A percentile compares a stretch with the other conserved stretches of the same genome.
Evolutionary conservation across 2,888 invertebrate species (phyloP).

Genomic region (Hypsopygia costalis): DNA sequence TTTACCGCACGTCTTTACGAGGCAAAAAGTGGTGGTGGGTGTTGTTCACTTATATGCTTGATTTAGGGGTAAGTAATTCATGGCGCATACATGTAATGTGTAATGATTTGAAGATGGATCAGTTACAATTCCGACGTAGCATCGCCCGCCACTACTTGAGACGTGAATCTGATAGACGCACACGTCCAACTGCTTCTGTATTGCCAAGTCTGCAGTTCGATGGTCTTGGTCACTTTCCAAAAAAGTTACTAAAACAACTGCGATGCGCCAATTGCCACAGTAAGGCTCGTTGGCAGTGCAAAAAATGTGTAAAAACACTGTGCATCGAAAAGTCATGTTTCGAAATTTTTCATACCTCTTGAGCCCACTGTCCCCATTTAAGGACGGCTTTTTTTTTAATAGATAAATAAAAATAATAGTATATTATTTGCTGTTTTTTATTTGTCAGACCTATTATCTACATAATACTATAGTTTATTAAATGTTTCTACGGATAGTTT

Average conservation of each 20-base stretch:
- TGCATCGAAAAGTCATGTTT: slow-evolving; percentile 9
- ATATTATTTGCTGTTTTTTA: background rate
- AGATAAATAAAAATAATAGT: background rate
- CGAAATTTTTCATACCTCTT: slow-evolving; percentile 1
- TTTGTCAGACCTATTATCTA: background rate
- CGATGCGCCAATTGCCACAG: slow-evolving; percentile 5
- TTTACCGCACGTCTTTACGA: slow-evolving; percentile 12
- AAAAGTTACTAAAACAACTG: slow-evolving; percentile 5
- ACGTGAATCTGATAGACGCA: background rate
- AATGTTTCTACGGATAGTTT: background rate
- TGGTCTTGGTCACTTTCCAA: slow-evolving; percentile 1
- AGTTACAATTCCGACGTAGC: slow-evolving; percentile 4
- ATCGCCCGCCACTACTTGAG: slow-evolving; percentile 4
- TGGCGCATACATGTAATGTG: slow-evolving; percentile 8
- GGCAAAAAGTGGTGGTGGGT: too few species aligned
- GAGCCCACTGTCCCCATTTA: slow-evolving; percentile 4
- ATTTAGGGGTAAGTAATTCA: slow-evolving; percentile 7
- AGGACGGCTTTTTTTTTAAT: background rate
- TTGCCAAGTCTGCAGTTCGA: slow-evolving; percentile 1
- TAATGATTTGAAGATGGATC: slow-evolving; percentile 4
- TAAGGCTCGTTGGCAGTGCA: slow-evolving; percentile 5
- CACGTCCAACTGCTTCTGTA: slow-evolving; percentile 2
- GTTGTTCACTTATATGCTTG: slow-evolving; percentile 8
- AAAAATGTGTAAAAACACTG: slow-evolving; percentile 7
- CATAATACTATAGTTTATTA: background rate